phyloP scores from a whole-genome alignment of 1,140 invertebrate species.

The Trichoplusia ni region DNA sequence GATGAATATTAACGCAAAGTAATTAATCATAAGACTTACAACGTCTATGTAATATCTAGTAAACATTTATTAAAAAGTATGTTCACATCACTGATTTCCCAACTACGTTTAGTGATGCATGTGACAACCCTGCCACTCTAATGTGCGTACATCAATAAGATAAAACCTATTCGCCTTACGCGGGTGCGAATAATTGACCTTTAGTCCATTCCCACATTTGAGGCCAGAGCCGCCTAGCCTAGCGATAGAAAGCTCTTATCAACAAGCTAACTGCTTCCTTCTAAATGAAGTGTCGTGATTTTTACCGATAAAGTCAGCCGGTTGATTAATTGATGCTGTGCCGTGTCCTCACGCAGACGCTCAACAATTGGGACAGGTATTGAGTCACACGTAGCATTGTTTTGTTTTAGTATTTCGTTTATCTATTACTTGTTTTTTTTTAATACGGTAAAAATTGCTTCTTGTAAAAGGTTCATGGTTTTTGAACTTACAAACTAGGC shows the following conservation, averaged over 20 bases:
- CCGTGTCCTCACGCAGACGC: not conserved
- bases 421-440: no score
- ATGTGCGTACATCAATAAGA: conserved; percentile 30
- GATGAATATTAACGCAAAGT: no score
- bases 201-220: conserved; percentile 59
- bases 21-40: no score
- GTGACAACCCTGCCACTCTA: conserved; percentile 9
- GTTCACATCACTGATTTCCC: no score
- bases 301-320: conserved; percentile 45
- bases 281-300: conserved; percentile 53
- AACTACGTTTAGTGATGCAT: no score
- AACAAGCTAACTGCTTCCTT: conserved; percentile 33
- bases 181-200: conserved; percentile 61
- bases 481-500: no score
- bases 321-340: conserved; percentile 44
- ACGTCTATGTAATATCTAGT: no score
- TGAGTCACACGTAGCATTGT: not conserved
- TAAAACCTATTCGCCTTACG: conserved; percentile 30
- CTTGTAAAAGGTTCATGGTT: no score
- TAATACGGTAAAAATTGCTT: no score
- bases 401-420: no score
- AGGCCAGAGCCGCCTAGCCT: conserved; percentile 17
- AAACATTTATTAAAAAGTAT: no score
- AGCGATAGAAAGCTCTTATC: conserved; percentile 57
- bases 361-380: not conserved